Conservation (phyloP, 2,888 invertebrate species). For the Acanthococcus lagerstroemiae region DNA sequence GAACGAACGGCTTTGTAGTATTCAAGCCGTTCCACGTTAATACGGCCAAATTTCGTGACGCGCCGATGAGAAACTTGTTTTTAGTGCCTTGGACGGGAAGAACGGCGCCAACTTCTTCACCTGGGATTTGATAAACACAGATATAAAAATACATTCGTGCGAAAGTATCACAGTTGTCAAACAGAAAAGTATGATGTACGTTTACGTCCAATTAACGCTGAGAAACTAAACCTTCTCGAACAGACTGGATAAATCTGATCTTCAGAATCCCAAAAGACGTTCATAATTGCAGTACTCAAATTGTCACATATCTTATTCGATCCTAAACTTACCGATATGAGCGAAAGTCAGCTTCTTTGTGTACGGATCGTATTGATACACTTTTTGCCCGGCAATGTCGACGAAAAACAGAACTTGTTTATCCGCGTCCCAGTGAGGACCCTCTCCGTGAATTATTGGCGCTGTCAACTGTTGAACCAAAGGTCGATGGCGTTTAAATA, state of each 20-base stretch:
- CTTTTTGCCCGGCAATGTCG: constrained; percentile 47
- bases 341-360: constrained; percentile 46
- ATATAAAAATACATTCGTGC: too few relatives aligned
- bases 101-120: constrained; percentile 48
- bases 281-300: neutral
- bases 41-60: constrained; percentile 44
- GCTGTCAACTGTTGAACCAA: constrained; percentile 36
- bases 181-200: too few relatives aligned
- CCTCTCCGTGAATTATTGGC: constrained; percentile 47
- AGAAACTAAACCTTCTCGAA: too few relatives aligned
- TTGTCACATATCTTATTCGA: neutral
- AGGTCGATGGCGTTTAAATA: neutral
- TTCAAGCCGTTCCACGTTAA: constrained; percentile 45
- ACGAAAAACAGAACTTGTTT: constrained; percentile 53
- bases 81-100: constrained; percentile 46
- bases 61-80: constrained; percentile 43
- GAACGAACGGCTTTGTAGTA: constrained; percentile 33
- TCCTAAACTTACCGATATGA: constrained; percentile 42
- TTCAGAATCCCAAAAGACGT: neutral
- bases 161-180: neutral
- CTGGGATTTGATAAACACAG: too few relatives aligned
- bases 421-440: constrained; percentile 51
- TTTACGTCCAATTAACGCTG: too few relatives aligned
- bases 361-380: constrained; percentile 47
- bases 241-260: neutral